These are phyloP conservation scores for Dasyprocta punctata DNA, from an alignment of 2,113 vertebrate genomes.

Conservation along the genomic window DNA sequence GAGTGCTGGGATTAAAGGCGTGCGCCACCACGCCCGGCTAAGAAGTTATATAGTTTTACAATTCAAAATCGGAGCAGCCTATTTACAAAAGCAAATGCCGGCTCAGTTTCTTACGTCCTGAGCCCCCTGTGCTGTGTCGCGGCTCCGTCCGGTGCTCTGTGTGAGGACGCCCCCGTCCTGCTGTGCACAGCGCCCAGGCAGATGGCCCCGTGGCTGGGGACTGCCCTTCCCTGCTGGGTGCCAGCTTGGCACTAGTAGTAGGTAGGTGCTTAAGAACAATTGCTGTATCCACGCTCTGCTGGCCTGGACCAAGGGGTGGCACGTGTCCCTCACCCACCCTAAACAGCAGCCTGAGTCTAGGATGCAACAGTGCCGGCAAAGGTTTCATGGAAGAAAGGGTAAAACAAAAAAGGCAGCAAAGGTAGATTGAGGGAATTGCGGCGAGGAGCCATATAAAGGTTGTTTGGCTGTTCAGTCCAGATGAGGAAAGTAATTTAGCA, in stretches of 20 bases:
- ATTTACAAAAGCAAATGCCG: not conserved
- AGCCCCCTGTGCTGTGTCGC: not conserved
- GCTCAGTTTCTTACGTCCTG: not conserved
- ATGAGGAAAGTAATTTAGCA: not conserved
- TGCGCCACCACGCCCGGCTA: too few relatives aligned
- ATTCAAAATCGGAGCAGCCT: not conserved
- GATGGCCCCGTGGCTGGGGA: not conserved
- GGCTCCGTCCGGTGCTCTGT: not conserved
- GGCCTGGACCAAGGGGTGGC: not conserved
- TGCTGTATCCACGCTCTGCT: not conserved
- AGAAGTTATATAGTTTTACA: conserved; percentile 15
- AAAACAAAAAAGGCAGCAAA: not conserved
- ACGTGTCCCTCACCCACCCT: not conserved
- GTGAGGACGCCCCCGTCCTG: not conserved
- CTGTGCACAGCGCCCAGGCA: not conserved
- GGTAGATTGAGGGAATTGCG: not conserved
- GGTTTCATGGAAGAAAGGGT: not conserved
- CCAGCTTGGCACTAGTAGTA: not conserved
- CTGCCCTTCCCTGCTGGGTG: not conserved
- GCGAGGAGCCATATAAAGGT: not conserved
- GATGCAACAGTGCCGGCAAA: not conserved
- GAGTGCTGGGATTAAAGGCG: too few relatives aligned
- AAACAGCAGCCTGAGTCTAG: fast-evolving
- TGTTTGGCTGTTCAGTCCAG: not conserved
- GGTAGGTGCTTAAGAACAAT: not conserved